Conservation (phyloP, 1,140 invertebrate genomes). For the Drosophila santomea region DNA sequence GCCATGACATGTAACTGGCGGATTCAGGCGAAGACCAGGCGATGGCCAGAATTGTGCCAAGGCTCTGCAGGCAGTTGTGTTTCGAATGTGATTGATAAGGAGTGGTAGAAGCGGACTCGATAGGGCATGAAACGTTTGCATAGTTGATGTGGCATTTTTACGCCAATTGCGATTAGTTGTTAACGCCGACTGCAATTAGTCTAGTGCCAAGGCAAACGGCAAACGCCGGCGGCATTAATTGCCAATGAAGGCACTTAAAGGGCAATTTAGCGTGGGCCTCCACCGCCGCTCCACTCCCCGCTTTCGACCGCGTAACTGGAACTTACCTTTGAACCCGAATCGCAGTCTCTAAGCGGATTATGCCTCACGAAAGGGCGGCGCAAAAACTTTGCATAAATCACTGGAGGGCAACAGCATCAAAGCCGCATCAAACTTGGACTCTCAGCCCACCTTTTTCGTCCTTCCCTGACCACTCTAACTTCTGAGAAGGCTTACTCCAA, state of each 20-base stretch:
- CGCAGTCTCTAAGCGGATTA: conserved; percentile 43
- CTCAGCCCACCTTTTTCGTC: conserved; percentile 17
- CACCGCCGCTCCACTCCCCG: background rate
- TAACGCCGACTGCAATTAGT: conserved; percentile 66
- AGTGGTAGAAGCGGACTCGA: background rate
- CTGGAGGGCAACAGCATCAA: conserved; percentile 36
- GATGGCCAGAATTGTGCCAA: conserved; percentile 57
- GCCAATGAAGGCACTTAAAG: conserved; percentile 76
- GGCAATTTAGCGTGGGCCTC: conserved; percentile 57
- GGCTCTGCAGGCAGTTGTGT: conserved; percentile 53
- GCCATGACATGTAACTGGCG: conserved; percentile 14
- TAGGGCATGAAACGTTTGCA: background rate
- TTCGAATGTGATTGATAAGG: conserved; percentile 49
- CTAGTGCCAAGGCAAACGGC: conserved; percentile 62
- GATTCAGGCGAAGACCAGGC: conserved; percentile 17
- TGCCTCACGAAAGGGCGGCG: conserved; percentile 22
- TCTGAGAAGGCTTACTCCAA: conserved; percentile 18
- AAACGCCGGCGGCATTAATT: conserved; percentile 68
- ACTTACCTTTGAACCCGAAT: conserved; percentile 42
- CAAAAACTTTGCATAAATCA: conserved; percentile 62
- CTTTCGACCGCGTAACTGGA: background rate
- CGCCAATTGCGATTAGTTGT: conserved; percentile 70
- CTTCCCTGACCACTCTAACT: conserved; percentile 21
- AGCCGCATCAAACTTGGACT: conserved; percentile 40
- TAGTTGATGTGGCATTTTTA: conserved; percentile 53